These are phyloP conservation scores for Pipistrellus pygmaeus DNA, from an alignment of 2,797 vertebrate species.

Conservation along the genomic window DNA sequence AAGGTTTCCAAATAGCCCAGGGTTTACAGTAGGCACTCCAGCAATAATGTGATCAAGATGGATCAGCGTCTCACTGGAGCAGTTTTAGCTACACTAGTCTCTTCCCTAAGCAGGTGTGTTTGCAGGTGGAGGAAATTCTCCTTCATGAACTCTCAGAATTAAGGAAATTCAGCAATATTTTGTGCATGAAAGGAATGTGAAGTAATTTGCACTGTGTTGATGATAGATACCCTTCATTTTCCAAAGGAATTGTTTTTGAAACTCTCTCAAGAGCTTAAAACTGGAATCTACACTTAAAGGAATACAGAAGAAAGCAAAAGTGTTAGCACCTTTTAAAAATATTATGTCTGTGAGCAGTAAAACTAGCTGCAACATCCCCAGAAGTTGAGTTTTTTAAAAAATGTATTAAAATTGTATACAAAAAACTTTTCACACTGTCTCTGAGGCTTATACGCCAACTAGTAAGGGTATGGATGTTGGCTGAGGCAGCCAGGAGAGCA, in stretches of 20 bases:
- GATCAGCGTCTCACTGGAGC: neutral
- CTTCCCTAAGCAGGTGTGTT: neutral
- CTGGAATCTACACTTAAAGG: neutral
- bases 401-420: neutral
- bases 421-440: neutral
- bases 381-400: neutral
- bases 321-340: neutral
- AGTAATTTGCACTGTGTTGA: neutral
- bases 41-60: neutral
- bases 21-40: neutral
- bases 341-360: neutral
- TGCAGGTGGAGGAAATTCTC: neutral
- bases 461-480: neutral
- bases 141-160: neutral
- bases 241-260: constrained; percentile 11
- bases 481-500: neutral
- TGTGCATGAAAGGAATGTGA: neutral
- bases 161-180: neutral
- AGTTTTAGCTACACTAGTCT: neutral
- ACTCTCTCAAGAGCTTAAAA: constrained; percentile 8
- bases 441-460: neutral
- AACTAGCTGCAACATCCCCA: constrained; percentile 8
- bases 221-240: neutral
- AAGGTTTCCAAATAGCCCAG: neutral
- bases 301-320: neutral